Evolutionary conservation across 1,140 invertebrate species (phyloP).

Genomic region (Magallana gigas): DNA sequence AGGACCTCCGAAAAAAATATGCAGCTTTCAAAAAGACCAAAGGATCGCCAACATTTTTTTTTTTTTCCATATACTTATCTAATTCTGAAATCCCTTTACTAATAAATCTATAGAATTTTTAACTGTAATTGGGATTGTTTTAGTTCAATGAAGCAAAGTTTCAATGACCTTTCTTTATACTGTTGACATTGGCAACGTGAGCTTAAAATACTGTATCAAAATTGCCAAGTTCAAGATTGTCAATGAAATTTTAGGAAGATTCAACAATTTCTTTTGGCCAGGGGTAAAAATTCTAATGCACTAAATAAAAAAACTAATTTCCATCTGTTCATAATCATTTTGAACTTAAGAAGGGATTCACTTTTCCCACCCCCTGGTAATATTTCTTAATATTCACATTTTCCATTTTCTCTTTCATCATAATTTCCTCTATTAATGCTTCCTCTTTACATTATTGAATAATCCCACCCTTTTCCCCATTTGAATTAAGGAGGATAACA

Average conservation of each 20-base stretch:
- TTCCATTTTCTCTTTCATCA: background rate
- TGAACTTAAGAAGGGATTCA: too few relatives aligned
- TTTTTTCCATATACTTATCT: background rate
- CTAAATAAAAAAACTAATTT: too few relatives aligned
- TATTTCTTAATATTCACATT: background rate
- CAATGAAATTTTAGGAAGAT: background rate
- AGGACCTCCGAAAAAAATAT: background rate
- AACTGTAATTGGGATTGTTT: background rate
- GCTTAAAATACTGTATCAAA: background rate
- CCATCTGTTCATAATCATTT: too few relatives aligned
- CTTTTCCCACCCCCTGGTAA: background rate
- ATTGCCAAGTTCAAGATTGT: background rate
- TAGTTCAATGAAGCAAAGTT: slow-evolving; percentile 7
- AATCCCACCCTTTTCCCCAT: background rate
- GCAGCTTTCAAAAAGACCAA: slow-evolving; percentile 15
- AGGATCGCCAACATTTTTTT: slow-evolving; percentile 5
- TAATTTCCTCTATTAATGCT: background rate
- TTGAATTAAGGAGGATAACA: too few relatives aligned
- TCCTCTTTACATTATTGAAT: background rate
- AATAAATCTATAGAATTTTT: slow-evolving; percentile 33
- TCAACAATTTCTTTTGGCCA: background rate
- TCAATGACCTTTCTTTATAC: background rate
- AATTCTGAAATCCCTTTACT: background rate
- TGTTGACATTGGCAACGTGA: background rate
- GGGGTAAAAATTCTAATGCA: too few relatives aligned